These are phyloP conservation scores for Folsomia candida DNA, from an alignment of 2,888 invertebrate species.

Conservation along the genomic window DNA sequence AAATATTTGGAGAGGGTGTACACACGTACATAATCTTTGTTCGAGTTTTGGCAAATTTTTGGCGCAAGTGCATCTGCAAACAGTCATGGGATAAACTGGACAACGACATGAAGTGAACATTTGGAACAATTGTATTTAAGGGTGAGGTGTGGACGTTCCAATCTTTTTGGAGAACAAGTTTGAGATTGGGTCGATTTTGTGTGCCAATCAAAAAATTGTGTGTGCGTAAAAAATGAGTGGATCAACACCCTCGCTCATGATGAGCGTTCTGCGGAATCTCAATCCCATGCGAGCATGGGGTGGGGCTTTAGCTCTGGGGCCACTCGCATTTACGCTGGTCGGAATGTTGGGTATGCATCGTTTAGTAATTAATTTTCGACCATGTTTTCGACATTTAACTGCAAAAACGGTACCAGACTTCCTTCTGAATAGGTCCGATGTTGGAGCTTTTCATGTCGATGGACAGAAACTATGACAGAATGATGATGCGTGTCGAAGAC, in stretches of 20 bases:
- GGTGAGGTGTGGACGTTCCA: not conserved
- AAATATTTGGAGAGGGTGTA: no score
- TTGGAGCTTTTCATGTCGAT: conserved; percentile 28
- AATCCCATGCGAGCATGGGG: not conserved
- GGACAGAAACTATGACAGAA: conserved; percentile 35
- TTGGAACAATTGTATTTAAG: not conserved
- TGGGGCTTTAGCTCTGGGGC: not conserved
- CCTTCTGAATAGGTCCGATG: no score
- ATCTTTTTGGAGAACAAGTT: not conserved
- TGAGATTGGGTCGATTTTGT: not conserved
- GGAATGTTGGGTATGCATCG: not conserved
- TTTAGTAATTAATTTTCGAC: no score
- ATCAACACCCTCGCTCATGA: not conserved
- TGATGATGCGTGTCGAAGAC: conserved; percentile 26
- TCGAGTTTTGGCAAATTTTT: no score
- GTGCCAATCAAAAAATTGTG: no score
- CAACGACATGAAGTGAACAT: no score
- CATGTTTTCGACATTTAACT: no score
- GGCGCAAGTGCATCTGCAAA: no score
- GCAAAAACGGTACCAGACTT: no score
- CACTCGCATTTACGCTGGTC: conserved; percentile 9
- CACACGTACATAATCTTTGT: no score
- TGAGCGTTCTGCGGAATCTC: not conserved
- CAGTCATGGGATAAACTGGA: not conserved
- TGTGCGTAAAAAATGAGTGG: not conserved